These are phyloP conservation scores for Cyprinodon tularosa DNA, from an alignment of 2,113 vertebrate genomes.

Conservation along the genomic window DNA sequence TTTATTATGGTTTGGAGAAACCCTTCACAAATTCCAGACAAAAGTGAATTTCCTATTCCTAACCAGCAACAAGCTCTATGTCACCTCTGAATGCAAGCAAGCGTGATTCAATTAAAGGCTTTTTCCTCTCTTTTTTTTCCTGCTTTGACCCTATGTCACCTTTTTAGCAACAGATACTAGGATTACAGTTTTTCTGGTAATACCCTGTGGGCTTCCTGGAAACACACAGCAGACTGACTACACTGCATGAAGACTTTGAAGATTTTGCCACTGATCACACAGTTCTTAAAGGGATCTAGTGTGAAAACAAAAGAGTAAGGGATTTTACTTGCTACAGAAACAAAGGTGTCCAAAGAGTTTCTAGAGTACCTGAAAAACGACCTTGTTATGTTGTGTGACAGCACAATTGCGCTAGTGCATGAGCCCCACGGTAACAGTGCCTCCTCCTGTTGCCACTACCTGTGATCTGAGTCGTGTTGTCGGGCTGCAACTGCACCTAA, in stretches of 20 bases:
- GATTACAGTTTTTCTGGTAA: conserved; percentile 38
- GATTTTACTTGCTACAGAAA: background rate
- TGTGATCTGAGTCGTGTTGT: conserved; percentile 67
- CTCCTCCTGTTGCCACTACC: conserved; percentile 67
- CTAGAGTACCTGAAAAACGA: conserved; percentile 38
- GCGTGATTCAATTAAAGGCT: conserved; percentile 70
- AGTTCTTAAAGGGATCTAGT: background rate
- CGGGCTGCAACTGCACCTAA: conserved; percentile 33
- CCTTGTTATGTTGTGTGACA: conserved; percentile 35
- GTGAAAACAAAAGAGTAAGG: background rate
- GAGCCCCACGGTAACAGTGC: conserved; percentile 48
- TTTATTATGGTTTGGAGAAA: conserved; percentile 77
- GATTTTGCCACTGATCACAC: background rate
- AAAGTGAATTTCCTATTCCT: conserved; percentile 83
- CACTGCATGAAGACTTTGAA: conserved; percentile 11
- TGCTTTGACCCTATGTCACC: conserved; percentile 52
- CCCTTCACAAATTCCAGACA: conserved; percentile 78
- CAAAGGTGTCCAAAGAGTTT: background rate
- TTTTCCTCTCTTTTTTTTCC: conserved; percentile 39
- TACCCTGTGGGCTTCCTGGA: conserved; percentile 12
- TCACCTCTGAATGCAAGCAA: conserved; percentile 55
- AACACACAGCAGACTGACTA: conserved; percentile 11
- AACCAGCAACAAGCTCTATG: conserved; percentile 75
- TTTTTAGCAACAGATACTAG: conserved; percentile 50
- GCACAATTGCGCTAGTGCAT: conserved; percentile 41